Evolutionary conservation across 1,140 invertebrate genomes (phyloP).

Genomic region (Acromyrmex heyeri): DNA sequence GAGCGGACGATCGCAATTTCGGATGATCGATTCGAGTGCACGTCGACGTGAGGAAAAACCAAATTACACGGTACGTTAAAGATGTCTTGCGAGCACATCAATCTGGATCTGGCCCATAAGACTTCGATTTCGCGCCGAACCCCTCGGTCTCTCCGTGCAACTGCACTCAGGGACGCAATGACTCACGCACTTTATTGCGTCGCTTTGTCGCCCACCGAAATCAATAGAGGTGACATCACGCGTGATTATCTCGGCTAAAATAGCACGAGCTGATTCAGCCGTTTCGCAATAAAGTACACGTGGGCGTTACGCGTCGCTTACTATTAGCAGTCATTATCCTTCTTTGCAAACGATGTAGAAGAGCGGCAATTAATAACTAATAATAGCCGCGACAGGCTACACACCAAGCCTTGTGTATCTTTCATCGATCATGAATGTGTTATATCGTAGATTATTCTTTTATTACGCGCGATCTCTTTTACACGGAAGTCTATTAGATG

Average conservation of each 20-base stretch:
- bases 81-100: slow-evolving; percentile 70
- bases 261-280: slow-evolving; percentile 55
- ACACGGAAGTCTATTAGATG: neutral
- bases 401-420: neutral
- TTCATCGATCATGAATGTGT: slow-evolving; percentile 9
- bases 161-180: slow-evolving; percentile 68
- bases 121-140: slow-evolving; percentile 54
- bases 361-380: slow-evolving; percentile 24
- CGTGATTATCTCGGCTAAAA: slow-evolving; percentile 32
- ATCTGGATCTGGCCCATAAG: slow-evolving; percentile 76
- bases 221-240: slow-evolving; percentile 55
- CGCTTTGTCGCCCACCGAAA: slow-evolving; percentile 42
- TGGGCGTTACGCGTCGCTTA: slow-evolving; percentile 9
- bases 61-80: slow-evolving; percentile 77
- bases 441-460: slow-evolving; percentile 12
- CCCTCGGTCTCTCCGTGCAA: slow-evolving; percentile 68
- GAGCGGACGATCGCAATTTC: neutral
- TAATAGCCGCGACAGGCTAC: slow-evolving; percentile 40
- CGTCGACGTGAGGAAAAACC: slow-evolving; percentile 62
- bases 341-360: slow-evolving; percentile 38
- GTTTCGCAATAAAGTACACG: slow-evolving; percentile 25
- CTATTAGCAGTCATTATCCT: slow-evolving; percentile 27
- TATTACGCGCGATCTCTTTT: neutral
- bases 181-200: slow-evolving; percentile 65
- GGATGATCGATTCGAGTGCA: slow-evolving; percentile 62